Evolutionary conservation across 2,797 vertebrate species (phyloP).

Genomic region (Enteromius thamalakanensis): DNA sequence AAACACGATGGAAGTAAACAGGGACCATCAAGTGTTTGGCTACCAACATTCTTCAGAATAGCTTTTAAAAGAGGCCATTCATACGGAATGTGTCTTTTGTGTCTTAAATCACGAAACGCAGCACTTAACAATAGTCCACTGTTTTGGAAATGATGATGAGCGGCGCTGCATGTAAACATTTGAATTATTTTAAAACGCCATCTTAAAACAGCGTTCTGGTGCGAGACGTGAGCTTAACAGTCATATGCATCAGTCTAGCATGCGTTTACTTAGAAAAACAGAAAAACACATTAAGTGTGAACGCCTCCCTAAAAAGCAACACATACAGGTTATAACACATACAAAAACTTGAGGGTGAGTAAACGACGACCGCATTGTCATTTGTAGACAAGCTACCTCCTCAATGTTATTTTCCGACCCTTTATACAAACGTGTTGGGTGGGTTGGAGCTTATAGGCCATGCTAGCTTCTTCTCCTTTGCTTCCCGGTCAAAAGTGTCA

Average conservation of each 20-base stretch:
- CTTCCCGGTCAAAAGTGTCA: conserved; percentile 87
- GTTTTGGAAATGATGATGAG: background rate
- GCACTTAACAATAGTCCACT: background rate
- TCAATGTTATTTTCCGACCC: no score
- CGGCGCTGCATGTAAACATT: background rate
- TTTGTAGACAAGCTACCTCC: background rate
- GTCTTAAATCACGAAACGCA: background rate
- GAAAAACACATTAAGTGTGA: background rate
- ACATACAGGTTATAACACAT: background rate
- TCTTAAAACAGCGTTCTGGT: background rate
- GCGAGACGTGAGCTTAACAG: background rate
- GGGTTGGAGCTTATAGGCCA: conserved; percentile 92
- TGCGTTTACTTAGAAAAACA: background rate
- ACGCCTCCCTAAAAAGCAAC: background rate
- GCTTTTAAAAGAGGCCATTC: background rate
- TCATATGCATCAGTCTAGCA: background rate
- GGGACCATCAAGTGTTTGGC: background rate
- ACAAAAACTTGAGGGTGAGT: background rate
- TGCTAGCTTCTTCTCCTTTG: conserved; percentile 91
- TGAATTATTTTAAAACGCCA: background rate
- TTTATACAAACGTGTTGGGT: conserved; percentile 90
- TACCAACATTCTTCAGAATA: background rate
- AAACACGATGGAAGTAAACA: background rate
- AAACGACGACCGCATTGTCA: background rate
- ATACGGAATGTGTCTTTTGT: background rate